A percentile compares a stretch with the other conserved stretches of the same genome.
These are phyloP conservation scores for Orius laevigatus DNA, from an alignment of 1,140 invertebrate species.

Conservation along the genomic window DNA sequence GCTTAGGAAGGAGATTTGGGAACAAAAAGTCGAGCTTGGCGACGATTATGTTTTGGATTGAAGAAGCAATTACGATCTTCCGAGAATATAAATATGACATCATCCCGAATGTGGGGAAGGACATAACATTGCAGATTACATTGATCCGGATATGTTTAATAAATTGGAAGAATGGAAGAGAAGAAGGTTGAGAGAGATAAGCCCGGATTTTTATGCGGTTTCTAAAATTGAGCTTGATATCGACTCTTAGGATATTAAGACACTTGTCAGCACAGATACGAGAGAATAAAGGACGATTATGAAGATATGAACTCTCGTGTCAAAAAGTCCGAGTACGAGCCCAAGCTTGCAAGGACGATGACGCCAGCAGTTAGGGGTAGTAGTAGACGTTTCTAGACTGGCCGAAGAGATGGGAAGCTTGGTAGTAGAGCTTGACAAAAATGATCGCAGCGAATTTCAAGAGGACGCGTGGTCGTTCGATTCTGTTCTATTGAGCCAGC, in stretches of 20 bases:
- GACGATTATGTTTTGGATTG: constrained; percentile 95
- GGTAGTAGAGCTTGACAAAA: constrained; percentile 72
- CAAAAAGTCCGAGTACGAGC: constrained; percentile 61
- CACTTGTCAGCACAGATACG: constrained; percentile 75
- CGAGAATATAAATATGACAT: constrained; percentile 88
- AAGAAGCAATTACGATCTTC: constrained; percentile 88
- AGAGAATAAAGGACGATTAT: constrained; percentile 71
- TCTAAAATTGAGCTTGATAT: constrained; percentile 75
- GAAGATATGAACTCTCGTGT: constrained; percentile 55
- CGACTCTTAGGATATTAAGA: constrained; percentile 72
- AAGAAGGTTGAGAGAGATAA: constrained; percentile 72
- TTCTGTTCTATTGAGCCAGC: constrained; percentile 39
- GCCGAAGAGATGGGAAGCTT: constrained; percentile 67
- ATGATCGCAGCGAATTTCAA: constrained; percentile 35
- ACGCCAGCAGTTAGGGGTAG: constrained; percentile 56
- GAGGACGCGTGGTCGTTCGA: constrained; percentile 36
- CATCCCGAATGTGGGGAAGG: constrained; percentile 98
- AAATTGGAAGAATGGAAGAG: constrained; percentile 86
- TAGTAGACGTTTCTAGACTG: constrained; percentile 54
- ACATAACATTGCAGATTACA: constrained; percentile 95
- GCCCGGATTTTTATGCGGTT: constrained; percentile 77
- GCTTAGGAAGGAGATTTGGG: constrained; percentile 81
- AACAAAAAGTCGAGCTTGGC: constrained; percentile 79
- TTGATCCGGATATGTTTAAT: constrained; percentile 93
- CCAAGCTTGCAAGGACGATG: constrained; percentile 62